A percentile compares a stretch with the other conserved stretches of the same genome.
phyloP scores from a whole-genome alignment of 2,113 vertebrate genomes.

The Oenanthe melanoleuca region DNA sequence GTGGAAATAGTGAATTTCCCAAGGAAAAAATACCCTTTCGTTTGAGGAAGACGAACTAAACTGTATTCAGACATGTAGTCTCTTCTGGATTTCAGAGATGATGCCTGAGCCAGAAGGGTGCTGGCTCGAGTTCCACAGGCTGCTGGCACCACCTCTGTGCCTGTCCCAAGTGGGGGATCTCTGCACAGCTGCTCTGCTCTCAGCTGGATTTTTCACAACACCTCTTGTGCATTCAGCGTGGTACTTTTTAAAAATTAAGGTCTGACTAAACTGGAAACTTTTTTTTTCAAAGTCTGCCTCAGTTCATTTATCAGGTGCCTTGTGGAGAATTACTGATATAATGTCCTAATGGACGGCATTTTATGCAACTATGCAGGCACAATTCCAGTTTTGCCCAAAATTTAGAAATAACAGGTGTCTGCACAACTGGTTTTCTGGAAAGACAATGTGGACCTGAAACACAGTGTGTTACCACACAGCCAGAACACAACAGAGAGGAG shows the following conservation, averaged over 20 bases:
- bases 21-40: background rate
- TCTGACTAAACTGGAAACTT: background rate
- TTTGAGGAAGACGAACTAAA: background rate
- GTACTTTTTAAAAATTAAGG: background rate
- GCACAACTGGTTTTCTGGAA: background rate
- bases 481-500: background rate
- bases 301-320: background rate
- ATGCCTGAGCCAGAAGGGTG: background rate
- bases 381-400: background rate
- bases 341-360: background rate
- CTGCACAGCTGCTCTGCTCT: background rate
- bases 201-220: background rate
- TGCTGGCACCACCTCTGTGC: background rate
- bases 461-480: background rate
- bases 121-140: background rate
- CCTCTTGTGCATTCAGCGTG: rapidly evolving
- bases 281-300: background rate
- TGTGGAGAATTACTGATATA: background rate
- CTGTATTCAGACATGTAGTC: background rate
- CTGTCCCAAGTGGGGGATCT: rapidly evolving
- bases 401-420: background rate
- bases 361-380: background rate
- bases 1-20: background rate
- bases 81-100: background rate
- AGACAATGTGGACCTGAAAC: background rate